Base-by-base conservation (phyloP, 2,888 invertebrate genomes). In the Watsonalla cultraria region DNA sequence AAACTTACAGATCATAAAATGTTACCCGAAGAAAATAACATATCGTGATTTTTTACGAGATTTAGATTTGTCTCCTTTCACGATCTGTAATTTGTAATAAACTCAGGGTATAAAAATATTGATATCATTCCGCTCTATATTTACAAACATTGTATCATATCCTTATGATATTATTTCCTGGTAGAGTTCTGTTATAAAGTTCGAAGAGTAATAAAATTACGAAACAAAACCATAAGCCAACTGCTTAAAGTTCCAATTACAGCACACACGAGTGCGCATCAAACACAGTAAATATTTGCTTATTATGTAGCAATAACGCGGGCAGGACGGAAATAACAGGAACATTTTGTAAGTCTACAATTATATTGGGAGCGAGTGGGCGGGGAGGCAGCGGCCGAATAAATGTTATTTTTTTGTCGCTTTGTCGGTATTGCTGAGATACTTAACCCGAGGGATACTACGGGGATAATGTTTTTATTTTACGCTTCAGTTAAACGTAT, bases 341-440 rank as follows among this genome's bases (percentile, higher is more conserved):
- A 45, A 50, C 50, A 56, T 54, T 54, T 53, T 24, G 53, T 50
- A 33, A 53, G 53, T 49, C 37, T 2, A 13, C 37, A 54, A 53
- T 53, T 46, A 50, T 47, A 42, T 49, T n/a, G 46, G 39, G 35
- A 48, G 51, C 51, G 37, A 48, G 48, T 14, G 15, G 33, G 33
- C 47, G 54, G 51, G 49, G 47, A 37, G 53, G 35, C 49, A 51
- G 45, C 51, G 46, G 51, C 14, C 49, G 46, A 45, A 49, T 39
- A 15, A 46, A 57, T 49, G 45, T 53, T 46, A 49, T 54, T 53
- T 55, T n/a, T 57, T 53, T 51, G 46, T 34, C 47, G 46, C 47
- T 47, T 53, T 55, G 54, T 51, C 53, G 56, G 54, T 52, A 51
- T 47, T 42, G n/a, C 35, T 34, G 51, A 48, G 13, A 13, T 35